A percentile compares a stretch with the other conserved stretches of the same genome.
phyloP scores from a whole-genome alignment of 2,113 vertebrate genomes.

The Regulus satrapa region DNA sequence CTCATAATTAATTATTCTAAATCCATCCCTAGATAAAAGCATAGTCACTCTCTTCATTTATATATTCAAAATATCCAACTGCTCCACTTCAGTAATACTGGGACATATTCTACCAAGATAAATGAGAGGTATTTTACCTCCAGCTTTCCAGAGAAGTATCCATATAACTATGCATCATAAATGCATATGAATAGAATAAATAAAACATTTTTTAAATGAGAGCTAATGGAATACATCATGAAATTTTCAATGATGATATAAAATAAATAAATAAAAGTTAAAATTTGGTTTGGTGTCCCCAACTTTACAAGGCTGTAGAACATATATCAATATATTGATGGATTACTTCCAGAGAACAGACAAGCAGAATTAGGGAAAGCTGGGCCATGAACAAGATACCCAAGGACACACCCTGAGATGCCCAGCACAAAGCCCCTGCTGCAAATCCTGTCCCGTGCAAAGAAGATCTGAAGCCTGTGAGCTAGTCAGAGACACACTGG shows the following conservation, averaged over 20 bases:
- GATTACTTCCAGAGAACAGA: not conserved
- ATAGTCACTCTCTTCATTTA: not conserved
- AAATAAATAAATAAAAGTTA: not conserved
- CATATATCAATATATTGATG: not conserved
- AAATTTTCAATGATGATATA: not conserved
- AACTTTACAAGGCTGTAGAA: not conserved
- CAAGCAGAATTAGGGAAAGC: not conserved
- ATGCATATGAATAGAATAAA: not conserved
- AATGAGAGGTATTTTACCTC: not conserved
- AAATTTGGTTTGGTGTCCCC: not conserved
- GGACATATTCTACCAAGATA: not conserved
- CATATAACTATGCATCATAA: not conserved
- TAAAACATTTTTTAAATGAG: not conserved
- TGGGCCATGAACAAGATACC: fast-evolving
- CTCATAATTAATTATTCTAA: not conserved
- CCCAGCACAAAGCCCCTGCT: not conserved
- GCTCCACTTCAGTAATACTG: not conserved
- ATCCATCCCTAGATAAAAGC: not conserved
- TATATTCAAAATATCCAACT: not conserved
- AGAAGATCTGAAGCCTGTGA: not conserved
- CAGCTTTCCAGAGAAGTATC: not conserved
- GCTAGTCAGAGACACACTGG: not conserved
- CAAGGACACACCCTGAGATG: fast-evolving
- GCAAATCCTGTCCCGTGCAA: fast-evolving
- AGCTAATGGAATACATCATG: not conserved